Percentiles rank a stretch among this genome's conserved stretches.
phyloP scores from a whole-genome alignment of 2,797 vertebrate genomes.

The Dendrocincla fuliginosa region DNA sequence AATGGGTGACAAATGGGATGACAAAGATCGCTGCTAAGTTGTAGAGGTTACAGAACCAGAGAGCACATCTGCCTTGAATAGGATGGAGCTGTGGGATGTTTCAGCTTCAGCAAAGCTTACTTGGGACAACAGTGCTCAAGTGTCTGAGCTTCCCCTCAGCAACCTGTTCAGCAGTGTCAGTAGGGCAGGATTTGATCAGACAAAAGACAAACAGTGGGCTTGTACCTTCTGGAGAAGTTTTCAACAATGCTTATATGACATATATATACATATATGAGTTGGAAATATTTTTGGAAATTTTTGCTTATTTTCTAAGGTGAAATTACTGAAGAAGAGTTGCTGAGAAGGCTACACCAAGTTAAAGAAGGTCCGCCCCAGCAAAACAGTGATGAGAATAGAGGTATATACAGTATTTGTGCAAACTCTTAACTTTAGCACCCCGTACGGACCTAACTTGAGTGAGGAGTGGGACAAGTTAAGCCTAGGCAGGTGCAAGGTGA shows the following conservation, averaged over 20 bases:
- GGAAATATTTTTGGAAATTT: conserved; percentile 66
- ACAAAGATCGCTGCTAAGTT: not conserved
- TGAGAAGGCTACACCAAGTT: conserved; percentile 94
- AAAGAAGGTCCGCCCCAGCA: conserved; percentile 91
- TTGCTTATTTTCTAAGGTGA: conserved; percentile 85
- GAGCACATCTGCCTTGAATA: not conserved
- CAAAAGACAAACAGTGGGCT: conserved; percentile 1
- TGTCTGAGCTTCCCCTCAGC: not conserved
- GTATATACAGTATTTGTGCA: conserved; percentile 77
- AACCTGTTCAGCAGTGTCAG: not conserved
- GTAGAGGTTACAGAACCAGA: not conserved
- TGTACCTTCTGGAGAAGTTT: conserved; percentile 51
- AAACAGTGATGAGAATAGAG: conserved; percentile 85
- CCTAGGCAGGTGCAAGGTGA: conserved; percentile 66
- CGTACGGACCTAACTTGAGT: conserved; percentile 54
- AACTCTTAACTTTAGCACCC: conserved; percentile 58
- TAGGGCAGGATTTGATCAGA: conserved; percentile 5
- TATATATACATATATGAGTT: conserved; percentile 40
- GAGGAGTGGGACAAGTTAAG: conserved; percentile 63
- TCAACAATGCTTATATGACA: conserved; percentile 24
- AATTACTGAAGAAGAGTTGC: conserved; percentile 94
- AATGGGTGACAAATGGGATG: not conserved
- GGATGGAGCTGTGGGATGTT: not conserved
- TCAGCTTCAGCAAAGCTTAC: not conserved
- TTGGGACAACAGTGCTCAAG: not conserved